Base-by-base conservation (phyloP, 1,140 invertebrate genomes). In the Dryas iulia region DNA sequence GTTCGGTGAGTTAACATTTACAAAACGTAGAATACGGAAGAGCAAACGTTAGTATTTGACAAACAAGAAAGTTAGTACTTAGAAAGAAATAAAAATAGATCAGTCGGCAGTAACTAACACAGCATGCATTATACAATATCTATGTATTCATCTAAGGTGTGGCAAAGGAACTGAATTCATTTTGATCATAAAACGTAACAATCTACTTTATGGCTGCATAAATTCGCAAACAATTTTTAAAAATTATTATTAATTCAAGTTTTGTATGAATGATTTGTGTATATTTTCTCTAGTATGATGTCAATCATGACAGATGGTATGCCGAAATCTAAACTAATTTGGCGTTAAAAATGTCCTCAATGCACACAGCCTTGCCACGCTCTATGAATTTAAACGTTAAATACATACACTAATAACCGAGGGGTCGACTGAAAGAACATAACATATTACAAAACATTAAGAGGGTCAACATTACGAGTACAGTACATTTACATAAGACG, bases 321-420 rank as follows among this genome's bases (percentile, higher is more conserved):
- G 84, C 86, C 78, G 78, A 89, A 71, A 85, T 81, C 89, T 91
- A 91, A 89, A 71, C 86, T 90, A 90, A 82, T 81, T 85, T 86
- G 88, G 89, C 89, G 80, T 90, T 89, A 86, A 87, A 78, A 90
- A 92, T 91, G 92, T 92, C 92, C 92, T 92, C 91, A 92, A 92
- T 93, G 93, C 92, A 93, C 93, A 94, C 93, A 94, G 93, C 93
- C 93, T 94, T 93, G 93, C 93, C 93, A 94, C 93, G 93, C 93
- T 94, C 93, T 92, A 93, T 90, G 86, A 91, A 86, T 90, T 78
- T 82, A 82, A 82, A 90, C 82, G 85, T 67, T 63, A 68, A 71
- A 83, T 83, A 90, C 84, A 87, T 85, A 90, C 84, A 91, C 87
- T 90, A 90, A 73, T 77, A 84, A 87, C 85, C 87, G 86, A 84